Evolutionary conservation across 2,797 vertebrate species (phyloP), one percentile per base, ranked within the genome.

Genomic region (Pseudotriccus pelzelni): DNA sequence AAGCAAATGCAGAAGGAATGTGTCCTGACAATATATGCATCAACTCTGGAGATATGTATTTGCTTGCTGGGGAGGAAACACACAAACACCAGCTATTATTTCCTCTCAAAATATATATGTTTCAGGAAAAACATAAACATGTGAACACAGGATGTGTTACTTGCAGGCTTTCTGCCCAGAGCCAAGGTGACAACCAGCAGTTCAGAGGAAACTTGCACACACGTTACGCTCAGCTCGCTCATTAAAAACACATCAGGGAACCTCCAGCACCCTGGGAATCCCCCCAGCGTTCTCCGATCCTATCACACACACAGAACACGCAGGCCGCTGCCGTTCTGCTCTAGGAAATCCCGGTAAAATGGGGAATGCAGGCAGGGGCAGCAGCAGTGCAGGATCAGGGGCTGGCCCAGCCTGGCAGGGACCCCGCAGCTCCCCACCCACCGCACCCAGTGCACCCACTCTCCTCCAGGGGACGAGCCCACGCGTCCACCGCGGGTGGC

Each of bases 401-500:
- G 30, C 17, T 30, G 36, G 84, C 81, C 50, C 13, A 70, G 75
- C 46, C 43, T 18, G 8, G 78, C 36, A 52, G 21, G 59, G 44
- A 49, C 7, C n/a, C 19, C 3, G 0, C 37, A 27, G 23, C 24
- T 47, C 21, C 6, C 4, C 41, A 63, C 15, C 27, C 59, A 62
- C 8, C 2, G 44, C 17, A 7, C 46, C 20, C 12, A 2, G 43
- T 2, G 7, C 28, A 7, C 3, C 53, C 0, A 0, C 47, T 39
- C 12, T 4, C 15, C n/a, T 25, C 22, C 20, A 12, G 34, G 3
- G 53, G 14, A 24, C 2, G 58, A 24, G 21, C 63, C 58, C 6
- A 0, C 0, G 1, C 25, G 16, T 10, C 20, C 1, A 4, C 28
- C 1, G 0, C 0, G 16, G 43, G 47, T 2, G 41, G 12, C 52